phyloP scores from a whole-genome alignment of 2,797 vertebrate genomes.

The Philypnodon macrostomus region DNA sequence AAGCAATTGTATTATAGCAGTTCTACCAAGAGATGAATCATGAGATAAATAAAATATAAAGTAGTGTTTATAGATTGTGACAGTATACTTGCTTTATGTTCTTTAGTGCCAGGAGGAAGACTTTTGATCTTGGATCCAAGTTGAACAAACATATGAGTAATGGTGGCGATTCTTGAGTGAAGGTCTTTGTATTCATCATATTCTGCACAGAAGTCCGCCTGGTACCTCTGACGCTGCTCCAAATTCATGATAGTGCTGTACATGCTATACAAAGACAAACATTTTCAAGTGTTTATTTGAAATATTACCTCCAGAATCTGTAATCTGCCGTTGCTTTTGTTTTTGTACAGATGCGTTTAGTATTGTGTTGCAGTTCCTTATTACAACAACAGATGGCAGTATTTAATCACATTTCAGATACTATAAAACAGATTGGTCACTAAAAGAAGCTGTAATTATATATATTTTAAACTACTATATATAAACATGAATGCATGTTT shows the following conservation, averaged over 20 bases:
- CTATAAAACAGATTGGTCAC: too few relatives aligned
- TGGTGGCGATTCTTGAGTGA: constrained; percentile 76
- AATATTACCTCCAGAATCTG: neutral
- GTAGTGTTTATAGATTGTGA: neutral
- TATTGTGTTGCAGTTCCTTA: constrained; percentile 17
- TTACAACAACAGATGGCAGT: constrained; percentile 57
- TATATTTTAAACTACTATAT: neutral
- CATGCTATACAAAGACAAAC: constrained; percentile 57
- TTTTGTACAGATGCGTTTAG: neutral
- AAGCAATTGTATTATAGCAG: constrained; percentile 1
- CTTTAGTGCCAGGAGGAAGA: constrained; percentile 76
- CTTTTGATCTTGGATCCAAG: constrained; percentile 83
- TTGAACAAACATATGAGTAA: constrained; percentile 81
- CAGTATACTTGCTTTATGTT: constrained; percentile 73
- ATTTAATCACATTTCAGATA: constrained; percentile 1
- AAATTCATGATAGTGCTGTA: constrained; percentile 68
- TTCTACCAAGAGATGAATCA: neutral
- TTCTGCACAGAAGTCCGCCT: constrained; percentile 83
- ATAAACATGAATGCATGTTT: neutral
- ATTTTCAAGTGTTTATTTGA: neutral
- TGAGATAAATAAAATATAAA: neutral
- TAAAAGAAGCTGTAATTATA: too few relatives aligned
- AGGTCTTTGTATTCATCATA: constrained; percentile 81
- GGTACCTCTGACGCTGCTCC: constrained; percentile 79
- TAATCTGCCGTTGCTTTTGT: neutral